phyloP scores from a whole-genome alignment of 2,797 vertebrate genomes.

The Otolemur crassicaudatus region DNA sequence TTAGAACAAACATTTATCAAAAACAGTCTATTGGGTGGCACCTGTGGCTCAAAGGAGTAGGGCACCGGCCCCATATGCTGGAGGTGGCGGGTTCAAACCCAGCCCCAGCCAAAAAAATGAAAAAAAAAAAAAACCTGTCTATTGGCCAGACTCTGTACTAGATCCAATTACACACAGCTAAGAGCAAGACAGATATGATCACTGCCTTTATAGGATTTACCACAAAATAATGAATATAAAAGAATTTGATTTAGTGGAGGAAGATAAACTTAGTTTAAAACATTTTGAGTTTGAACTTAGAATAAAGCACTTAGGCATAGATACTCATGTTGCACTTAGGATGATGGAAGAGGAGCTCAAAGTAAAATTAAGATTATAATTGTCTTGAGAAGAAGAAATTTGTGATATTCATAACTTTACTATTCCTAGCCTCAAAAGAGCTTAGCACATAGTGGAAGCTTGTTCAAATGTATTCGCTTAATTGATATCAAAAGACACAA shows the following conservation, averaged over 20 bases:
- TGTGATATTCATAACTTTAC: neutral
- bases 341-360: neutral
- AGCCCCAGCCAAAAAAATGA: too few relatives aligned
- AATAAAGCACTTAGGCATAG: neutral
- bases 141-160: neutral
- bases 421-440: neutral
- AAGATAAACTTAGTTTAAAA: neutral
- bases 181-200: neutral
- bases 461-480: neutral
- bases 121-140: neutral
- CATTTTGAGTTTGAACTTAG: neutral
- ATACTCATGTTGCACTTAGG: neutral
- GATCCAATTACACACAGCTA: neutral
- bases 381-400: neutral
- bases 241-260: neutral
- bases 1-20: constrained; percentile 5
- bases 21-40: neutral
- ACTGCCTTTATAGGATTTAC: neutral
- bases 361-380: neutral
- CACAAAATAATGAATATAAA: neutral
- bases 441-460: neutral
- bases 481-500: neutral
- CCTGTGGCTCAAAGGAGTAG: too few relatives aligned
- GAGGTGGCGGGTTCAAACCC: too few relatives aligned
- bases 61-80: too few relatives aligned